These are phyloP conservation scores for Capitulum mitella DNA, from an alignment of 2,888 invertebrate species.

Conservation along the genomic window DNA sequence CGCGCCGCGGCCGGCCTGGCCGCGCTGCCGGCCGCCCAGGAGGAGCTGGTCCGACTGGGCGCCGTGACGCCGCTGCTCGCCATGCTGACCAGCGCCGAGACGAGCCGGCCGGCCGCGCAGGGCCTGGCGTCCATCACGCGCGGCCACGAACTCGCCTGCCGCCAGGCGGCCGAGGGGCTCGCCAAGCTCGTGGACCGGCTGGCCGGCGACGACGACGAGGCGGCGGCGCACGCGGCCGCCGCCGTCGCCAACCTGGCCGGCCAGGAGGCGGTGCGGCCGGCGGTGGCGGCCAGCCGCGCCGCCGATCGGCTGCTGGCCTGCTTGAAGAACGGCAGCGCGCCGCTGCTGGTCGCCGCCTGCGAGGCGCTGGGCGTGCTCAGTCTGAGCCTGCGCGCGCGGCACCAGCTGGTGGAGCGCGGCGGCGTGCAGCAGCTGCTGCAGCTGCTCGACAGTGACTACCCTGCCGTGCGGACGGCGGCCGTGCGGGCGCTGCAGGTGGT, in stretches of 20 bases:
- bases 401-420: neutral
- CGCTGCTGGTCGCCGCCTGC: constrained; percentile 1
- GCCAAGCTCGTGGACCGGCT: neutral
- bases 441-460: neutral
- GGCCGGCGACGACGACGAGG: neutral
- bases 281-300: neutral
- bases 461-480: neutral
- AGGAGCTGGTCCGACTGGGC: neutral
- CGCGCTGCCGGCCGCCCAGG: neutral
- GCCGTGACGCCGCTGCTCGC: constrained; percentile 10
- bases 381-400: neutral
- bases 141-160: neutral
- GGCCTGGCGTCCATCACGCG: neutral
- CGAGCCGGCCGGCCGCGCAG: neutral
- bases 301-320: constrained; percentile 5
- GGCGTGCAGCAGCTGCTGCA: neutral
- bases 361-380: neutral
- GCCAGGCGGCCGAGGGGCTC: constrained; percentile 17
- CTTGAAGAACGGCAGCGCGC: neutral
- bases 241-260: neutral
- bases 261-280: neutral
- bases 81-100: neutral
- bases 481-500: neutral
- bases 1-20: neutral
- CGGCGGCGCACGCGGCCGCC: neutral